Evolutionary conservation across 2,797 vertebrate species (phyloP), one percentile per base, ranked within the genome.

Genomic region (Echeneis naucrates): DNA sequence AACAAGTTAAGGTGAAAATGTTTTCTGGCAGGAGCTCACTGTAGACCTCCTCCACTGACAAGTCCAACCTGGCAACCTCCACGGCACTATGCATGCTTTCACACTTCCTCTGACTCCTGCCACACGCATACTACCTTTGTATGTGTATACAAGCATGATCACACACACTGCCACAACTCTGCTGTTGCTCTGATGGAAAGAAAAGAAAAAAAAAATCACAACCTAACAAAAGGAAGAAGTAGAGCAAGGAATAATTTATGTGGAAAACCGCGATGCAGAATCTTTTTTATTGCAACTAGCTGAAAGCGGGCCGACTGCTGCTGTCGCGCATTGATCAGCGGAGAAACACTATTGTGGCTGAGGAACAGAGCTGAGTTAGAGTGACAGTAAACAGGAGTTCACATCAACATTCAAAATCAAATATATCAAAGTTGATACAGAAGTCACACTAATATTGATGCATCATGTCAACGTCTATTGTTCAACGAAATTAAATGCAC

Each of bases 1-100:
- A 84, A 89, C 87, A 87, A 79, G 87, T 87, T 87, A 24, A 80
- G 83, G 87, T 85, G 87, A 85, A 89, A 88, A 85, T 74, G 81
- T 80, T 81, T 72, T 32, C 75, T 85, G 86, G 83, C 87, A 85
- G 80, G 40, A 33, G 7, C 59, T 82, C 80, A 52, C 75, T 33
- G 74, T 16, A 27, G 53, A 67, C 62, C 77, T 72, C 79, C 52
- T 68, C 80, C 78, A 26, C 40, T 42, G 78, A 76, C 78, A 54
- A 35, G 53, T 57, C 59, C 68, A 27, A 76, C 80, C 82, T 66
- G 76, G 72, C 71, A 64, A 45, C 66, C 37, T 2, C 48, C 66
- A 4, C 61, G 12, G 6, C 48, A 26, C 56, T 62, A 56, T 63
- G 12, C 72, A 24, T 24, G 16, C 66, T 67, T 72, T 69, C 65